Evolutionary conservation across 2,797 vertebrate species (phyloP).

Genomic region (Gephyroberyx darwinii): DNA sequence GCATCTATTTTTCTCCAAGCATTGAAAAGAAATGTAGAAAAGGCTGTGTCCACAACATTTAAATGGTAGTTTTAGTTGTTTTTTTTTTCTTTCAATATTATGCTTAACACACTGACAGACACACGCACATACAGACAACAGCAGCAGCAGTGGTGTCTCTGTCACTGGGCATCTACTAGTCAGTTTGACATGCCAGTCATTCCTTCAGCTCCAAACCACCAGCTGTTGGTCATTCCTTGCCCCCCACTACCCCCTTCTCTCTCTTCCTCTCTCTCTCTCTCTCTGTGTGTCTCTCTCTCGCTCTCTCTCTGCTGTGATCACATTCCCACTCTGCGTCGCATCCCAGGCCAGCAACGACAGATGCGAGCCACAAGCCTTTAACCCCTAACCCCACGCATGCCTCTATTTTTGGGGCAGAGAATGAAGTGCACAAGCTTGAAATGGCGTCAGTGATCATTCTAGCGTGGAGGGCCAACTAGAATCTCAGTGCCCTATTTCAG

Average conservation of each 20-base stretch:
- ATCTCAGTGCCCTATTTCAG: slow-evolving; percentile 20
- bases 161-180: slow-evolving; percentile 65
- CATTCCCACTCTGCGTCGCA: slow-evolving; percentile 85
- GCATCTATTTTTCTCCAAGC: too few species aligned
- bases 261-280: slow-evolving; percentile 58
- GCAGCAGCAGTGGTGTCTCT: slow-evolving; percentile 53
- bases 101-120: slow-evolving; percentile 5
- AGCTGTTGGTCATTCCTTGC: slow-evolving; percentile 92
- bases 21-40: not conserved
- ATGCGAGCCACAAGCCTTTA: slow-evolving; percentile 83
- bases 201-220: slow-evolving; percentile 87
- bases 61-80: too few species aligned
- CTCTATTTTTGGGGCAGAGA: slow-evolving; percentile 79
- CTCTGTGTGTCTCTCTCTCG: slow-evolving; percentile 26
- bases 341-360: slow-evolving; percentile 90
- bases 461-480: slow-evolving; percentile 32
- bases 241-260: slow-evolving; percentile 53
- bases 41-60: not conserved
- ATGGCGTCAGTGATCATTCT: slow-evolving; percentile 66
- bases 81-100: not conserved
- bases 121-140: slow-evolving; percentile 29
- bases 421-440: slow-evolving; percentile 72
- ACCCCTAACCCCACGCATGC: slow-evolving; percentile 76
- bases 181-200: slow-evolving; percentile 85
- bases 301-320: slow-evolving; percentile 64